A percentile compares a stretch with the other conserved stretches of the same genome.
phyloP scores from a whole-genome alignment of 2,113 vertebrate genomes.

The human (Homo sapiens) region GRCh38 chr3:137603501-137604000 shows the following conservation, averaged over 20 bases:
- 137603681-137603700: constrained; percentile 17
- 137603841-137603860: background rate
- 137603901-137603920: background rate
- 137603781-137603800: background rate
- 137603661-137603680: background rate
- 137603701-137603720: background rate
- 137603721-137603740: background rate
- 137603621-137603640: background rate
- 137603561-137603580: background rate
- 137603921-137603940: background rate
- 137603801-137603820: background rate
- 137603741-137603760: background rate
- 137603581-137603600: background rate
- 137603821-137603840: background rate
- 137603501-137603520: constrained; percentile 21
- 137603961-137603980: background rate
- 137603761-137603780: background rate
- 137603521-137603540: background rate
- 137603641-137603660: background rate
- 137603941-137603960: background rate
- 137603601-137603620: background rate
- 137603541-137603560: background rate
- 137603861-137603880: background rate
- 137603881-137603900: background rate
- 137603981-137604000: background rate